These are phyloP conservation scores for Lanistes nyassanus DNA, from an alignment of 1,140 invertebrate species.

Conservation along the genomic window DNA sequence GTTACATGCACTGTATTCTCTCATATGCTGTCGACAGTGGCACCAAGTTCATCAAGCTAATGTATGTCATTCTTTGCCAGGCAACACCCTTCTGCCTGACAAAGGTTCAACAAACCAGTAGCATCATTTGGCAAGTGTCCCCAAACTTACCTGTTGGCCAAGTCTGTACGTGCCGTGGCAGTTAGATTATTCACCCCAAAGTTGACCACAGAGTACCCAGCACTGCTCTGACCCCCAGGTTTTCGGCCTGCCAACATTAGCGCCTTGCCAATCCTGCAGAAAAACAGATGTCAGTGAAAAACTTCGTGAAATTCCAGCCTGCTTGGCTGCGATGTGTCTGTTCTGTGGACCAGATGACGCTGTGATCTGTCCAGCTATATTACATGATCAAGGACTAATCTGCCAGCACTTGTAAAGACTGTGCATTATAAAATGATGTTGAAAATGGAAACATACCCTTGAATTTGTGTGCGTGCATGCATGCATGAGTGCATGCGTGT, in stretches of 20 bases:
- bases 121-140: neutral
- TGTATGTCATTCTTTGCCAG: neutral
- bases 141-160: slow-evolving; percentile 76
- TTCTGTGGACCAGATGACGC: neutral
- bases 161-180: slow-evolving; percentile 74
- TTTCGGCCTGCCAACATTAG: slow-evolving; percentile 73
- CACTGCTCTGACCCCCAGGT: slow-evolving; percentile 69
- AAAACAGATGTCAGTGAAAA: slow-evolving; percentile 33
- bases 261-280: slow-evolving; percentile 71
- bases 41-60: neutral
- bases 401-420: no score
- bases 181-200: slow-evolving; percentile 74
- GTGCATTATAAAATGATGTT: neutral
- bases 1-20: neutral
- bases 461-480: neutral
- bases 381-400: no score
- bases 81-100: neutral
- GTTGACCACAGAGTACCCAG: slow-evolving; percentile 75
- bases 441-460: neutral
- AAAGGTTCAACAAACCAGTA: no score
- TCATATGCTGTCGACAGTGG: neutral
- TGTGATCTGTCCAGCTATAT: no score
- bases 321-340: neutral
- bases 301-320: neutral
- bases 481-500: neutral